A percentile compares a stretch with the other conserved stretches of the same genome.
Conservation (phyloP, 2,797 vertebrate genomes). For the Melanotaenia trifasciata region DNA sequence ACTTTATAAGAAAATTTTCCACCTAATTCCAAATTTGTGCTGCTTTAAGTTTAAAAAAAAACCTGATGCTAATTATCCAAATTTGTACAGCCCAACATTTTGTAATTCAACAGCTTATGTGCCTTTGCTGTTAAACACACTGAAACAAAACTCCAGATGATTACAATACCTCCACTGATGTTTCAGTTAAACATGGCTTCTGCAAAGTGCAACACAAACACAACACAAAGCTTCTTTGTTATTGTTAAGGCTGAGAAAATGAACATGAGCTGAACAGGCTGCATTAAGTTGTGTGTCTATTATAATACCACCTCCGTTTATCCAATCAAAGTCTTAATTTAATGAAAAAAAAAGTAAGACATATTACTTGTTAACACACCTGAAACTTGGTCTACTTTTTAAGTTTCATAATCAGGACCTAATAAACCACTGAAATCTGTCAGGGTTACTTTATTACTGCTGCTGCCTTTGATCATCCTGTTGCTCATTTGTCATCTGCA, state of each 20-base stretch:
- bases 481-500: slow-evolving; percentile 28
- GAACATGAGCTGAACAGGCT: slow-evolving; percentile 12
- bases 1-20: slow-evolving; percentile 46
- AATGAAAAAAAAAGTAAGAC: slow-evolving; percentile 8
- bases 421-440: slow-evolving; percentile 12
- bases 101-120: slow-evolving; percentile 34
- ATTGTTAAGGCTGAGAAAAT: slow-evolving; percentile 6
- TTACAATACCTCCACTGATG: slow-evolving; percentile 44
- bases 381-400: background rate
- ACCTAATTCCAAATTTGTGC: slow-evolving; percentile 32
- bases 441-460: slow-evolving; percentile 19
- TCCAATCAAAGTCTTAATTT: background rate
- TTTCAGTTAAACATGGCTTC: slow-evolving; percentile 20
- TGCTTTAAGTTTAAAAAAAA: slow-evolving; percentile 38
- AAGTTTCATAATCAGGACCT: slow-evolving; percentile 4
- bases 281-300: background rate
- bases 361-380: background rate
- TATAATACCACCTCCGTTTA: background rate
- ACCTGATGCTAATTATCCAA: slow-evolving; percentile 28
- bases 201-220: slow-evolving; percentile 30
- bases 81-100: slow-evolving; percentile 37
- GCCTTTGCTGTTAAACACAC: slow-evolving; percentile 43
- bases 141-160: slow-evolving; percentile 12
- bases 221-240: slow-evolving; percentile 42
- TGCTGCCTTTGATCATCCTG: slow-evolving; percentile 28